Evolutionary conservation across 2,888 invertebrate genomes (phyloP), one percentile per base, ranked within the genome.

Genomic region (Orchesella flavescens): DNA sequence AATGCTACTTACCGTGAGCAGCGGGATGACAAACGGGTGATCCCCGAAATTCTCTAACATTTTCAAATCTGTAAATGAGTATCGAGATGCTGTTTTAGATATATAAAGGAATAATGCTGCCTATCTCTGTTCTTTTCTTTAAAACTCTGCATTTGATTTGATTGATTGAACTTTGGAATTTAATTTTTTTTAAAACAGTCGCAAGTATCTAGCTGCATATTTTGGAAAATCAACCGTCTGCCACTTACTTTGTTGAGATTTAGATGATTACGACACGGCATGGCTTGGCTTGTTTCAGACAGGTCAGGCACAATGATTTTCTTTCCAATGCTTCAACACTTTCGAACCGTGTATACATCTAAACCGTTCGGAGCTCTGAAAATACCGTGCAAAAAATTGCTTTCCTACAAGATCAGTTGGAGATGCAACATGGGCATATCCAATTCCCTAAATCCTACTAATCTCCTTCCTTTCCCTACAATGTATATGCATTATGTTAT

Each of bases 31-130:
- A 68, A 5, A 59, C 59, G 46, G 80, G 34, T 43, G 73, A 34
- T 59, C 68, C 55, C 68, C 73, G 68, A 46, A 65, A 74, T 34
- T 24, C 63, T 79, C 79, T 79, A 79, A 81, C 80, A 81, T 81
- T 81, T 81, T 81, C 83, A 83, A 34, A 86, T 85, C 84, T 84
- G 84, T 73, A 81, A 87, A 87, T 83, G 86, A 87, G 84, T 86
- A 87, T 82, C 79, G 85, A 86, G 81, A 84, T 19, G 75, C 53
- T 49, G 79, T 73, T 85, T 85, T 85, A 84, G 84, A 76, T 76
- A 53, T 83, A 76, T 63, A 73, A 69, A 57, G 43, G 57, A 66
- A 57, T 17, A 44, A 57, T 43, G 59, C 61, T 85, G 83, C 80
- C 83, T 80, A 71, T 43, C 81, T 72, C 44, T 34, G 34, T 34